These are phyloP conservation scores for Centroberyx gerrardi DNA, from an alignment of 2,797 vertebrate species.

Conservation along the genomic window DNA sequence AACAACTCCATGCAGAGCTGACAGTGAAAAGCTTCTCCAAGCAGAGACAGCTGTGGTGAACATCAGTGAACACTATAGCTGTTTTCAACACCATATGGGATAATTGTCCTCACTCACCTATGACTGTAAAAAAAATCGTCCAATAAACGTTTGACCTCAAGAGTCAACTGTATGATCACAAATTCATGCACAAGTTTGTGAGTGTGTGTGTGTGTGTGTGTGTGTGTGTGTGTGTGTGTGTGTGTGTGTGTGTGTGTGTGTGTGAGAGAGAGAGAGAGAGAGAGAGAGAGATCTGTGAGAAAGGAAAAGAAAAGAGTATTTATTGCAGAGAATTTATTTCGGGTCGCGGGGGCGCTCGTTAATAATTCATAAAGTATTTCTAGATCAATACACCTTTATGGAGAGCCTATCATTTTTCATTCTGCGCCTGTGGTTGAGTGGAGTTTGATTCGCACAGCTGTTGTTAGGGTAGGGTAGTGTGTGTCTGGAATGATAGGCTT, in stretches of 20 bases:
- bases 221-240: background rate
- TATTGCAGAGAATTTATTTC: conserved; percentile 5
- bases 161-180: no score
- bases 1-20: no score
- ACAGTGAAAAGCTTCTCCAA: no score
- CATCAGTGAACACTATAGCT: no score
- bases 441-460: conserved; percentile 56
- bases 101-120: no score
- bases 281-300: background rate
- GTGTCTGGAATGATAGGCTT: conserved; percentile 57
- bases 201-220: no score
- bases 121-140: no score
- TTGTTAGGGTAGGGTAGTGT: conserved; percentile 47
- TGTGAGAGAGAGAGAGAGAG: background rate
- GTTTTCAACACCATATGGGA: no score
- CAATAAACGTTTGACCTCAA: no score
- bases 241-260: no score
- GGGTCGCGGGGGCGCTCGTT: conserved; percentile 4
- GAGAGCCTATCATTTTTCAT: conserved; percentile 24
- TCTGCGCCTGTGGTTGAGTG: background rate
- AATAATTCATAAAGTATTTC: conserved; percentile 69
- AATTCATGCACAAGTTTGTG: no score
- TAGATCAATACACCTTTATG: conserved; percentile 54
- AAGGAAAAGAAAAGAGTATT: background rate
- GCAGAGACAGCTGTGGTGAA: no score